These are phyloP conservation scores for Ophioderma brevispina DNA, from an alignment of 35 echinoderm and acorn worm species.

Conservation along the genomic window DNA sequence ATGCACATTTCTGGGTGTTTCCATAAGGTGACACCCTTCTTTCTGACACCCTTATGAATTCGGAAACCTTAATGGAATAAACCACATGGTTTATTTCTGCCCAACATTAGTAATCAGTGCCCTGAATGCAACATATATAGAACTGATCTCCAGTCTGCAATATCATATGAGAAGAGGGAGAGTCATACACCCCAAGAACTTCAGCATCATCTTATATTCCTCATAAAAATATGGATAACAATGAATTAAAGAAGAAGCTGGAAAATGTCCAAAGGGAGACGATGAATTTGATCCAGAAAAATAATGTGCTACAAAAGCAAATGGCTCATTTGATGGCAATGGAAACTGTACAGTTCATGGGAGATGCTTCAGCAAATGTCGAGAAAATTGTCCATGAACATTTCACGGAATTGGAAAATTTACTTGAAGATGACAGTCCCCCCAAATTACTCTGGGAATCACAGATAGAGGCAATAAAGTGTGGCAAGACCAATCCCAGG, in stretches of 20 bases:
- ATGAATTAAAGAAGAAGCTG: constrained; percentile 28
- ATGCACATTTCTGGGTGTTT: neutral
- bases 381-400: neutral
- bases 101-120: neutral
- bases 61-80: too few relatives aligned
- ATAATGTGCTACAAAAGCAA: constrained; percentile 6
- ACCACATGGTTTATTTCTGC: too few relatives aligned
- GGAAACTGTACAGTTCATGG: constrained; percentile 4
- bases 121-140: constrained; percentile 16
- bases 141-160: constrained; percentile 6
- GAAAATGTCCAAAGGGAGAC: constrained; percentile 36
- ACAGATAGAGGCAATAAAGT: constrained; percentile 3
- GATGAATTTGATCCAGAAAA: neutral
- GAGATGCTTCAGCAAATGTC: neutral
- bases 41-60: too few relatives aligned
- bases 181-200: neutral
- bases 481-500: neutral
- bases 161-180: neutral
- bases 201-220: constrained; percentile 14
- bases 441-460: constrained; percentile 41
- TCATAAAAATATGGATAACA: neutral
- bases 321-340: neutral
- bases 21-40: too few relatives aligned
- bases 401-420: neutral
- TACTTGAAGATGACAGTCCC: constrained; percentile 1